phyloP scores from a whole-genome alignment of 2,888 invertebrate species.

The Meta bourneti region DNA sequence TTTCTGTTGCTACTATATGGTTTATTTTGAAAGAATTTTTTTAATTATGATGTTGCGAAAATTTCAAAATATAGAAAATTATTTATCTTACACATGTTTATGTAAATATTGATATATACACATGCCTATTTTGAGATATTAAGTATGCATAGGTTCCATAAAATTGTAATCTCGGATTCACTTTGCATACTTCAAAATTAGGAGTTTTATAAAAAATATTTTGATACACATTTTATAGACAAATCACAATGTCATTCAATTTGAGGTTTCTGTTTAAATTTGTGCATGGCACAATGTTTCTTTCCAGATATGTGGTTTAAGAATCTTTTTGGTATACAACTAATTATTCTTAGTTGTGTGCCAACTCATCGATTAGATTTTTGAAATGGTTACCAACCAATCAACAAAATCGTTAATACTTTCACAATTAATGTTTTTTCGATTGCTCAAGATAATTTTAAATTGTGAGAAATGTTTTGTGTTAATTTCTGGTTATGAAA shows the following conservation, averaged over 20 bases:
- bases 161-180: too few relatives aligned
- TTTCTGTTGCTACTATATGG: constrained; percentile 38
- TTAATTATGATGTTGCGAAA: constrained; percentile 17
- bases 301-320: too few relatives aligned
- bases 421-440: neutral
- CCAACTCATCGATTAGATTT: too few relatives aligned
- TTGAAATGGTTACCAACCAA: too few relatives aligned
- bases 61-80: constrained; percentile 29
- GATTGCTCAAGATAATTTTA: constrained; percentile 27
- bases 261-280: too few relatives aligned
- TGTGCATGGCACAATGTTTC: too few relatives aligned
- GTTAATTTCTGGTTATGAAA: neutral
- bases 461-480: constrained; percentile 31
- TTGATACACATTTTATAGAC: neutral
- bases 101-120: constrained; percentile 27
- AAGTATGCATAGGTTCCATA: too few relatives aligned
- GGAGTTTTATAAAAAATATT: neutral
- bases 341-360: too few relatives aligned
- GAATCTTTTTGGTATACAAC: too few relatives aligned
- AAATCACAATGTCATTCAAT: neutral
- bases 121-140: neutral
- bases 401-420: too few relatives aligned
- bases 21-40: constrained; percentile 52
- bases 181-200: too few relatives aligned
- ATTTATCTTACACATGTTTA: constrained; percentile 24